Conservation (phyloP, 1,140 invertebrate genomes). For the Drosophila tropicalis region DNA sequence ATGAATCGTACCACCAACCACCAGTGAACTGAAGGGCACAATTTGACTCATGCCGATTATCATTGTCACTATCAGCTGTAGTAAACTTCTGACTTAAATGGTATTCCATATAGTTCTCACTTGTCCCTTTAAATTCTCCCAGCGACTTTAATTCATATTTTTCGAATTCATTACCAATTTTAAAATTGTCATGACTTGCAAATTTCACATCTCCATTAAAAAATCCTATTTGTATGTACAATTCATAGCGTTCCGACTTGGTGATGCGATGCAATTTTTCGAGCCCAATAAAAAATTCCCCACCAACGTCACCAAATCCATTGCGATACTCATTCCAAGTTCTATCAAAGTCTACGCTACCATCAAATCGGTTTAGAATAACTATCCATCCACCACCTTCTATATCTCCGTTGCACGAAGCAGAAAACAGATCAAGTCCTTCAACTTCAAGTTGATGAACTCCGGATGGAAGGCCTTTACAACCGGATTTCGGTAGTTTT, state of each 20-base stretch:
- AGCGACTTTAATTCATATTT: conserved; percentile 19
- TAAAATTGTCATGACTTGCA: conserved; percentile 40
- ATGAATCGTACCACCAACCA: conserved; percentile 37
- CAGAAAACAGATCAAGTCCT: conserved; percentile 11
- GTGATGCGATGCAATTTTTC: conserved; percentile 84
- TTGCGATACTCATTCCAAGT: conserved; percentile 86
- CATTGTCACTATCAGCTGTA: conserved; percentile 45
- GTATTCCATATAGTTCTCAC: background rate
- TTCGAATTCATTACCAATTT: conserved; percentile 28
- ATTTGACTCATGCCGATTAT: background rate
- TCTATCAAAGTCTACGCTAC: conserved; percentile 86
- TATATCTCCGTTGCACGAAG: conserved; percentile 82
- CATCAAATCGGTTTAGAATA: conserved; percentile 86
- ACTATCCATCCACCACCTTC: too few species aligned
- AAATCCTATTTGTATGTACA: conserved; percentile 32
- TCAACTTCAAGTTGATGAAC: background rate
- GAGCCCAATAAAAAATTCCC: conserved; percentile 86
- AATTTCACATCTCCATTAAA: background rate
- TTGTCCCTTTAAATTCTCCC: conserved; percentile 25
- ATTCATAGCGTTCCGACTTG: conserved; percentile 11
- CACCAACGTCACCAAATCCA: conserved; percentile 85
- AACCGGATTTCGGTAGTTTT: background rate
- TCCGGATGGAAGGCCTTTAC: background rate
- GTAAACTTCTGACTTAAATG: conserved; percentile 19
- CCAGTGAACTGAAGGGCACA: conserved; percentile 27